Base-by-base conservation (phyloP, 2,797 vertebrate genomes). In the Austrolebias charrua region DNA sequence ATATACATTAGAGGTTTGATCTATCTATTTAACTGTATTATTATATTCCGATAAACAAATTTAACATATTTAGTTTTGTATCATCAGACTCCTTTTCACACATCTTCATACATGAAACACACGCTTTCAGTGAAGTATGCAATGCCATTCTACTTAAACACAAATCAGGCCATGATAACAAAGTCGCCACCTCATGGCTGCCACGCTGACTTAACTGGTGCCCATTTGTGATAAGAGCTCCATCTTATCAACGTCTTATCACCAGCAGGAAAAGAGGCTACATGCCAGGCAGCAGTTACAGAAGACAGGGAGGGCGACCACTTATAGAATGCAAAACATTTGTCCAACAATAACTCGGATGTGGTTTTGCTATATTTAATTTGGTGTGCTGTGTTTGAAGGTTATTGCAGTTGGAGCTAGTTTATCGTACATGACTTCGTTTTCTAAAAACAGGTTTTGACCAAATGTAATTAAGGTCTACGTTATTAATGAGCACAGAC, bases 111-210 rank as follows among this genome's bases (percentile, higher is more conserved):
- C n/a, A 35, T 2, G 6, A 40, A 16, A 38, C 9, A 55, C 43
- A 46, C 28, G 3, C n/a, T 47, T 11, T 44, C 33, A 12, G 60
- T 20, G 6, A 29, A 52, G 28, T 14, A 15, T 3, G 71, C 19
- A 75, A 62, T 24, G 33, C 65, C 29, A 54, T 6, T 63, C 60
- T 62, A 59, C 73, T 71, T 66, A 7, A 76, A 59, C 58, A 66
- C 50, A 69, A 71, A 80, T 66, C 75, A 81, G 70, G 76, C 78
- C 1, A 44, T 1, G 88, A 90, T 90, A 89, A 70, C 77, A 24
- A 69, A 71, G 83, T 67, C 72, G 57, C 81, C 86, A 70, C 81
- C 71, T 66, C 45, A 61, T 40, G 68, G 54, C 79, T 42, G 66
- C 63, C 10, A 42, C 43, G 9, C 55, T 70, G 31, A 73, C 66